These are phyloP conservation scores for Oncopeltus fasciatus DNA, from an alignment of 1,140 invertebrate species.

Conservation along the genomic window DNA sequence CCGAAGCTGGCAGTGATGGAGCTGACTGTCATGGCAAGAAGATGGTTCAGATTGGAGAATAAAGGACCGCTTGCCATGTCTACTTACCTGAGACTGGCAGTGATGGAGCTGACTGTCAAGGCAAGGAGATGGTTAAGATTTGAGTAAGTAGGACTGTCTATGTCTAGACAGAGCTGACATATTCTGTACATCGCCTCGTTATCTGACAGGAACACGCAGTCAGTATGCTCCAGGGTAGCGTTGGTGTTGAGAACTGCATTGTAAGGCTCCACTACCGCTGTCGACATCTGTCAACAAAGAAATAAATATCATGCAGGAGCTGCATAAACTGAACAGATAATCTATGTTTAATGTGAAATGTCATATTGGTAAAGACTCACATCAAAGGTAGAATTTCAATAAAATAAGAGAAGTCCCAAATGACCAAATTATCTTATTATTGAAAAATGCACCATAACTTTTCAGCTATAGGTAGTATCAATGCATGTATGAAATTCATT, in stretches of 20 bases:
- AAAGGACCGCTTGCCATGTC: conserved; percentile 40
- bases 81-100: conserved; percentile 35
- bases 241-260: conserved; percentile 49
- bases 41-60: conserved; percentile 41
- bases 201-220: conserved; percentile 48
- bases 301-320: not conserved
- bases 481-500: no score
- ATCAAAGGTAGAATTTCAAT: not conserved
- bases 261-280: conserved; percentile 51
- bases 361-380: not conserved
- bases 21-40: conserved; percentile 40
- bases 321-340: not conserved
- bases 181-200: conserved; percentile 52
- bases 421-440: not conserved
- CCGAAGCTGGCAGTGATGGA: conserved; percentile 38
- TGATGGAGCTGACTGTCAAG: conserved; percentile 38
- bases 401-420: not conserved
- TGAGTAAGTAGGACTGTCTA: conserved; percentile 43
- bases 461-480: no score
- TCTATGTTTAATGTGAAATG: not conserved
- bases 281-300: conserved; percentile 27
- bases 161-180: conserved; percentile 38
- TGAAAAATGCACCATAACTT: not conserved
- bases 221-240: conserved; percentile 44
- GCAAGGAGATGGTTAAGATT: conserved; percentile 42